phyloP scores from a whole-genome alignment of 1,140 invertebrate genomes.

The Harlomillsia oculata region DNA sequence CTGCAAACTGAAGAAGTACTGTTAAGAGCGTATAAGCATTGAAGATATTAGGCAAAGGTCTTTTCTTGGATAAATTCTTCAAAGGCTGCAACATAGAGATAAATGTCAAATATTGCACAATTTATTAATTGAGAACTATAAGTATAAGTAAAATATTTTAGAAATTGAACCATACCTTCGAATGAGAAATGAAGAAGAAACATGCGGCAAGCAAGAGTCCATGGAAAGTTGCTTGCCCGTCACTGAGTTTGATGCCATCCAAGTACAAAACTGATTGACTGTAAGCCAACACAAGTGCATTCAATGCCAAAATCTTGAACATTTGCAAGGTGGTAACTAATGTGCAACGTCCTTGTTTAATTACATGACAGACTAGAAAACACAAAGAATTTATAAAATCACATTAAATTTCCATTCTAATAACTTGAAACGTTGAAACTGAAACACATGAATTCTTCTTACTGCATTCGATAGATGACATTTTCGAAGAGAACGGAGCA shows the following conservation, averaged over 20 bases:
- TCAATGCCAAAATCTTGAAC: conserved; percentile 99
- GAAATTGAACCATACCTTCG: conserved; percentile 62
- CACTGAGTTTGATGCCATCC: conserved; percentile 96
- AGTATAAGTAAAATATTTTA: neutral
- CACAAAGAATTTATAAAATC: conserved; percentile 14
- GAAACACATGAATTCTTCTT: conserved; percentile 41
- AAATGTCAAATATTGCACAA: neutral
- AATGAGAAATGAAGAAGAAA: conserved; percentile 96
- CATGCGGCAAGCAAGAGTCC: conserved; percentile 87
- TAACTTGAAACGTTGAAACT: neutral
- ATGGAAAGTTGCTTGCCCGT: conserved; percentile 92
- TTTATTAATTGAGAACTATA: neutral
- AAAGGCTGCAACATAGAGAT: conserved; percentile 60
- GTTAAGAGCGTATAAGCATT: conserved; percentile 95
- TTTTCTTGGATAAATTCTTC: conserved; percentile 80
- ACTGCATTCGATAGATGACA: conserved; percentile 94
- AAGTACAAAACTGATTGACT: conserved; percentile 97
- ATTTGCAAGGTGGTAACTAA: conserved; percentile 98
- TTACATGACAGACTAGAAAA: conserved; percentile 88
- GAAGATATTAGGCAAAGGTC: conserved; percentile 97
- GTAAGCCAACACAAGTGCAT: conserved; percentile 94
- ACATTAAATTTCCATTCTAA: conserved; percentile 1
- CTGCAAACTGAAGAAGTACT: conserved; percentile 85
- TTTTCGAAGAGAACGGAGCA: conserved; percentile 95
- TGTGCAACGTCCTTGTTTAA: conserved; percentile 98